Percentiles rank a stretch among this genome's conserved stretches.
phyloP scores from a whole-genome alignment of 2,888 invertebrate genomes.

The Colletes collaris region DNA sequence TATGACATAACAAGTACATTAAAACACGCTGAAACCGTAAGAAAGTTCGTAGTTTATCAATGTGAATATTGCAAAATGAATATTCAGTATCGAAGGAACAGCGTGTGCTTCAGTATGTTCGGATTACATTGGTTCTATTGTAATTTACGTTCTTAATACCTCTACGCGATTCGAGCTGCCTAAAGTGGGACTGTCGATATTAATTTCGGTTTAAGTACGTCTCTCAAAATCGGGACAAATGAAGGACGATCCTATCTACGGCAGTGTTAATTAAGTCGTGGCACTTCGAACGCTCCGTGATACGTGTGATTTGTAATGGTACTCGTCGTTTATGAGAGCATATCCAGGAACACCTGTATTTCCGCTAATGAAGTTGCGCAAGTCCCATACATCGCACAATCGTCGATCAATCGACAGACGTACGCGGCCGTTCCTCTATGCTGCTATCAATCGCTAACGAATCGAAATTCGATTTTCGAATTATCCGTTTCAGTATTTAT shows the following conservation, averaged over 20 bases:
- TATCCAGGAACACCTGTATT: conserved; percentile 38
- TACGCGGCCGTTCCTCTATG: neutral
- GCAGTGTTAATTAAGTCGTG: conserved; percentile 44
- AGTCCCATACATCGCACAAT: conserved; percentile 17
- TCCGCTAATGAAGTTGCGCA: conserved; percentile 46
- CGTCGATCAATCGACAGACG: conserved; percentile 25
- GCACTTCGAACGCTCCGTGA: conserved; percentile 23
- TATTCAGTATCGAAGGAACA: too few relatives aligned
- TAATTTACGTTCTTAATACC: neutral
- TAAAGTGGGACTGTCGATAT: too few relatives aligned
- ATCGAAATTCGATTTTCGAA: neutral
- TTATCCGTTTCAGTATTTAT: neutral
- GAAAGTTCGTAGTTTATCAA: too few relatives aligned
- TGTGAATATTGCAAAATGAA: too few relatives aligned
- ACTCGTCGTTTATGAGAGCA: conserved; percentile 41
- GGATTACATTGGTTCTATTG: too few relatives aligned
- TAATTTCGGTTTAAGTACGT: neutral
- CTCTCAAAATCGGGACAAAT: conserved; percentile 11
- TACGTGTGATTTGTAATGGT: conserved; percentile 48
- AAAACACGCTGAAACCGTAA: too few relatives aligned
- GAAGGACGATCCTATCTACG: conserved; percentile 25
- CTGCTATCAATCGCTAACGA: too few relatives aligned
- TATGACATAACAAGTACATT: too few relatives aligned
- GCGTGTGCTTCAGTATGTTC: too few relatives aligned
- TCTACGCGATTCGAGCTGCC: neutral